These are phyloP conservation scores for Poicephalus gulielmi DNA, from an alignment of 2,113 vertebrate genomes.

Conservation along the genomic window DNA sequence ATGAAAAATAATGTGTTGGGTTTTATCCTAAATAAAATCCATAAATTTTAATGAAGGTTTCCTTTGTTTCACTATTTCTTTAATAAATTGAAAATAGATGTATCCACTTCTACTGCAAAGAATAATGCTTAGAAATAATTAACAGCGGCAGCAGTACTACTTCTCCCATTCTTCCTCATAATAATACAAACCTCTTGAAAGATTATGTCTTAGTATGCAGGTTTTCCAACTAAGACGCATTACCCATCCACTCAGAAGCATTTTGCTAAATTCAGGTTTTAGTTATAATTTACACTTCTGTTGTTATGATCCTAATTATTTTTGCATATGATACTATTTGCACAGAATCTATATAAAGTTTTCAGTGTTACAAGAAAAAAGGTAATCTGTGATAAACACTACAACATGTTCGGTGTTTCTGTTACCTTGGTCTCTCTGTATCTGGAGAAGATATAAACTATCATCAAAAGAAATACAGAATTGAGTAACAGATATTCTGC, in stretches of 20 bases:
- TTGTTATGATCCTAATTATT: background rate
- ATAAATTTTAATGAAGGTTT: background rate
- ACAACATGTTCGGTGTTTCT: background rate
- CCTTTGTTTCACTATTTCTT: background rate
- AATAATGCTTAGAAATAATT: background rate
- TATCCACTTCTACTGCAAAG: background rate
- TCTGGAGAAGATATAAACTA: background rate
- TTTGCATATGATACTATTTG: background rate
- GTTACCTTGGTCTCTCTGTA: background rate
- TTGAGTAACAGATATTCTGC: background rate
- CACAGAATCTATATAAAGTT: background rate
- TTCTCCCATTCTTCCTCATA: background rate
- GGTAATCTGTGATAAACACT: background rate
- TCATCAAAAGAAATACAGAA: background rate
- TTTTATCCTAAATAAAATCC: background rate
- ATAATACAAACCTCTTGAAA: accelerated
- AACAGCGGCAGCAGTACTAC: background rate
- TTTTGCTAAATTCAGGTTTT: background rate
- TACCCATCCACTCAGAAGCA: background rate
- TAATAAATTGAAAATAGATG: background rate
- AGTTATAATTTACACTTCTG: background rate
- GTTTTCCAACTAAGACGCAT: background rate
- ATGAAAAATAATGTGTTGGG: background rate
- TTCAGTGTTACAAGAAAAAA: background rate
- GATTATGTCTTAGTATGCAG: background rate